Base-by-base conservation (phyloP, 1,140 invertebrate species). In the Lineus longissimus region DNA sequence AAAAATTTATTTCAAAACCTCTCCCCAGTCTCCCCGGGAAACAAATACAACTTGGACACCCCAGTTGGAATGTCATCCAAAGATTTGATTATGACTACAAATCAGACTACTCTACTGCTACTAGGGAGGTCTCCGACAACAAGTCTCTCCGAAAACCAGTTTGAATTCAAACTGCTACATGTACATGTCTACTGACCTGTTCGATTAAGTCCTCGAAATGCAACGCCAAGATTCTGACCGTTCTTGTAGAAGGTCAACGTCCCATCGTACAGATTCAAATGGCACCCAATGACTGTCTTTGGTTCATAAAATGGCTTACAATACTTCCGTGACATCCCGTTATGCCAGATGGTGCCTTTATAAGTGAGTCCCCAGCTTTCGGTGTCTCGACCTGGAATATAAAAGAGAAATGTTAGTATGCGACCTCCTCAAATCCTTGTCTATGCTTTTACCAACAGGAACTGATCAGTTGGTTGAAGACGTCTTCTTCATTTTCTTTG, bases 361-460 rank as follows among this genome's bases (percentile, higher is more conserved):
- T 75, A 75, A 11, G 73, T 75, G 19, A 76, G 55, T 11, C 75
- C 75, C 75, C 75, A 76, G 56, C 73, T 74, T 43, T 76, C 68
- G 19, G 56, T 59, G 59, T 76, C 73, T 41, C 68, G 56, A 63
- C 75, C 75, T 76, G 64, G 40, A 67, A 58, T 59, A 45, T 19
- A 27, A 40, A 22, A 27, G 47, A 7, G 25, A 51, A 51, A 27
- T 4, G 47, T 22, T 4, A 22, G n/a, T 51, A 7, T 31, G 6
- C 7, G 2, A 27, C 30, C 6, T 13, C 19, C 41, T 13, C 31
- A 36, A 59, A 31, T 9, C n/a, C n/a, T n/a, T n/a, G n/a, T n/a
- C n/a, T n/a, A n/a, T n/a, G n/a, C n/a, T n/a, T n/a, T n/a, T n/a
- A n/a, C n/a, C n/a, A n/a, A n/a, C n/a, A n/a, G n/a, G n/a, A n/a